A percentile compares a stretch with the other conserved stretches of the same genome.
These are phyloP conservation scores for Ormyrus nitidulus DNA, from an alignment of 2,888 invertebrate genomes.

Conservation along the genomic window DNA sequence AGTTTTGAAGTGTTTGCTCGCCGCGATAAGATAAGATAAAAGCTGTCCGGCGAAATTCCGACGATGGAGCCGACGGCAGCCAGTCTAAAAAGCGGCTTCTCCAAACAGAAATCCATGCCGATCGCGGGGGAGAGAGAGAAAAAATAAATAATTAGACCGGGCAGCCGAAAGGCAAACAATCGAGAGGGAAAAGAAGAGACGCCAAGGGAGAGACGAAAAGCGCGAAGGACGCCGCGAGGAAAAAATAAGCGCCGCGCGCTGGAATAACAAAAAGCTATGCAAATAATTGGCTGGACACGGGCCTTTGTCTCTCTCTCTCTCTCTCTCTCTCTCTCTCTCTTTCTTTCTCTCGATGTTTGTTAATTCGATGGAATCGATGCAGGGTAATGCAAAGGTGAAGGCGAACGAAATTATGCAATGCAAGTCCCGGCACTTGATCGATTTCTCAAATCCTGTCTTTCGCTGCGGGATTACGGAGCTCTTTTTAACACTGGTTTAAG, in stretches of 20 bases:
- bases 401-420: too few relatives aligned
- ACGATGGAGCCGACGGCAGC: not conserved
- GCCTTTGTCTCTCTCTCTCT: too few relatives aligned
- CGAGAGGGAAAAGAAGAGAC: conserved; percentile 1
- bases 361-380: too few relatives aligned
- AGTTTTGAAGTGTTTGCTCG: conserved; percentile 22
- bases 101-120: not conserved
- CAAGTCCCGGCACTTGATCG: too few relatives aligned
- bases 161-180: not conserved
- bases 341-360: too few relatives aligned
- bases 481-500: too few relatives aligned
- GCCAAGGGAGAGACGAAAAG: not conserved
- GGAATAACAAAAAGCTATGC: conserved; percentile 8
- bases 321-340: too few relatives aligned
- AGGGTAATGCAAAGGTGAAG: too few relatives aligned
- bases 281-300: conserved; percentile 1
- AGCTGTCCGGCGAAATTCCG: not conserved
- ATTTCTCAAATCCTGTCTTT: too few relatives aligned
- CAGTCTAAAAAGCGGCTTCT: not conserved
- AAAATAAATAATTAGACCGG: conserved; percentile 11
- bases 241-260: not conserved
- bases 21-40: conserved; percentile 31
- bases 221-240: not conserved
- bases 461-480: too few relatives aligned
- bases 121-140: not conserved